phyloP scores from a whole-genome alignment of 2,888 invertebrate genomes.

The Noctua janthe region DNA sequence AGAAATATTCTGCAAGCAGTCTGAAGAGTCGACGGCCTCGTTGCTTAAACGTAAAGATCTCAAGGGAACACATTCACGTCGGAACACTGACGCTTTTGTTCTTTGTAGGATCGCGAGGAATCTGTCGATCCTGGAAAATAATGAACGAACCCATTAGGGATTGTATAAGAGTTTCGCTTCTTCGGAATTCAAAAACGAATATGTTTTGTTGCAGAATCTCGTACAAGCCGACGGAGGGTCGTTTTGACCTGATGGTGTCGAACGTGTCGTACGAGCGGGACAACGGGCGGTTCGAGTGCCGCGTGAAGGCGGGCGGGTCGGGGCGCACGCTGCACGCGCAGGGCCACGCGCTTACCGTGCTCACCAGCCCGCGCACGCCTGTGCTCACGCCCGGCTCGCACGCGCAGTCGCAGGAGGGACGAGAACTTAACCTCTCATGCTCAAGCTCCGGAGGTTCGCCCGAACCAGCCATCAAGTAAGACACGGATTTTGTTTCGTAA shows the following conservation, averaged over 20 bases:
- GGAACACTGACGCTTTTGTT: conserved; percentile 50
- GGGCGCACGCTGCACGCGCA: conserved; percentile 96
- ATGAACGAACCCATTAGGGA: conserved; percentile 48
- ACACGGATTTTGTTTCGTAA: conserved; percentile 14
- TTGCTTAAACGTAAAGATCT: conserved; percentile 49
- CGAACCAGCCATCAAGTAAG: conserved; percentile 95
- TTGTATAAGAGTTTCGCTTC: background rate
- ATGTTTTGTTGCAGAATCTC: conserved; percentile 91
- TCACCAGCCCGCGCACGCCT: conserved; percentile 96
- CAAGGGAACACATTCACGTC: conserved; percentile 42
- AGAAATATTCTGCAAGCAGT: conserved; percentile 48
- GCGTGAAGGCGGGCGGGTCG: conserved; percentile 95
- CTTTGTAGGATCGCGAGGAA: conserved; percentile 41
- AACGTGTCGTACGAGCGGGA: conserved; percentile 97
- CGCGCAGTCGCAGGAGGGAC: conserved; percentile 95
- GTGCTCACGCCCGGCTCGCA: conserved; percentile 93
- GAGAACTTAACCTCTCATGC: conserved; percentile 94
- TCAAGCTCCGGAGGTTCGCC: conserved; percentile 97
- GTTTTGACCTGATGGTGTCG: conserved; percentile 96
- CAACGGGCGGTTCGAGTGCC: conserved; percentile 98
- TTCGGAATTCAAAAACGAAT: conserved; percentile 18
- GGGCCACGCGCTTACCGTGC: conserved; percentile 95
- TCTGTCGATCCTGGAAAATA: conserved; percentile 52
- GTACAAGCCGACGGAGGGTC: conserved; percentile 94
- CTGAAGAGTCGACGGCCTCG: conserved; percentile 32